Conservation (phyloP, 2,888 invertebrate species). For the Eupsilia transversa region DNA sequence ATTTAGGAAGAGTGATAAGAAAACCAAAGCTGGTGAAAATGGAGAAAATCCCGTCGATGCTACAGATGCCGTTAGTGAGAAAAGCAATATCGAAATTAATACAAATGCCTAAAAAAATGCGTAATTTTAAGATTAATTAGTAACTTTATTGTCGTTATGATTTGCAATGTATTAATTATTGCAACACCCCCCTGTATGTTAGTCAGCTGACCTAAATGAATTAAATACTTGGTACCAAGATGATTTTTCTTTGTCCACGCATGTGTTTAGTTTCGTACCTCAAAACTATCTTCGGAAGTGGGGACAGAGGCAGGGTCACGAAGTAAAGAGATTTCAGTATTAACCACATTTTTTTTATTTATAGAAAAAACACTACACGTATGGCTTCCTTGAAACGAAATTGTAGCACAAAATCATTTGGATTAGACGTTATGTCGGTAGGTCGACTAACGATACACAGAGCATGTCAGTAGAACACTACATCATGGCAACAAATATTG, state of each 20-base stretch:
- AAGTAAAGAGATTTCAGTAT: no score
- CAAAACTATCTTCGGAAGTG: no score
- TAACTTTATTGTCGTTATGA: slow-evolving; percentile 24
- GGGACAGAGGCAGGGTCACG: no score
- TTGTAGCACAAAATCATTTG: no score
- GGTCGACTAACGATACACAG: no score
- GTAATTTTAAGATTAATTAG: slow-evolving; percentile 30
- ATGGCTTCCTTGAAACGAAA: no score
- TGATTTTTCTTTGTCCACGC: neutral
- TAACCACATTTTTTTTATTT: no score
- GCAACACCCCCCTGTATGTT: slow-evolving; percentile 11
- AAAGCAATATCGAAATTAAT: slow-evolving; percentile 79
- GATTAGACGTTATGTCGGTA: no score
- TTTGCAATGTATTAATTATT: slow-evolving; percentile 33
- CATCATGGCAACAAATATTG: no score
- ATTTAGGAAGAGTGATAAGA: slow-evolving; percentile 92
- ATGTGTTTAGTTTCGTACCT: no score
- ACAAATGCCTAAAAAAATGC: slow-evolving; percentile 75
- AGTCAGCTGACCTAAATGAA: slow-evolving; percentile 32
- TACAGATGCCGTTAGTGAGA: slow-evolving; percentile 80
- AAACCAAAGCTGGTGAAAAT: slow-evolving; percentile 82
- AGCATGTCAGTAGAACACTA: no score
- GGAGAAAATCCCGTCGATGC: slow-evolving; percentile 81
- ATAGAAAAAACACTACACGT: no score
- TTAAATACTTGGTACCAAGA: slow-evolving; percentile 33